These are phyloP conservation scores for Lepisosteus oculatus DNA, from an alignment of 2,113 vertebrate genomes.

Conservation along the genomic window DNA sequence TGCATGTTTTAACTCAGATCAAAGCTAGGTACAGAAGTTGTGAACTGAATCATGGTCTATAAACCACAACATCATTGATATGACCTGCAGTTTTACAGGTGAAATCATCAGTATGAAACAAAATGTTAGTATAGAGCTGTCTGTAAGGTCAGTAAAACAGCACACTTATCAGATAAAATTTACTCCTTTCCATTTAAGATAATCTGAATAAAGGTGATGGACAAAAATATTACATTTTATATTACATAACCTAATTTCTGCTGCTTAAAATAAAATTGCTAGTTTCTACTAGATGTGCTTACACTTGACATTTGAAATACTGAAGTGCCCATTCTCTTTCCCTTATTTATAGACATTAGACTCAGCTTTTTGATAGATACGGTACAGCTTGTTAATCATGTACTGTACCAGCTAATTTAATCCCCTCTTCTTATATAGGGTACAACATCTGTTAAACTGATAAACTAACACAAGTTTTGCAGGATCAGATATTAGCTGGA, in stretches of 20 bases:
- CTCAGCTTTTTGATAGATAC: constrained; percentile 10
- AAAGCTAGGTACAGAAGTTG: no score
- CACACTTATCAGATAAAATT: no score
- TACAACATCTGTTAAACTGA: constrained; percentile 14
- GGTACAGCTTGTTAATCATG: neutral
- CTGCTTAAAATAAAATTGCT: neutral
- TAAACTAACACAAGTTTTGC: constrained; percentile 13
- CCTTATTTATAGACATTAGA: constrained; percentile 3
- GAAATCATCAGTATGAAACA: no score
- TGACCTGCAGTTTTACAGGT: no score
- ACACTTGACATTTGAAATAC: constrained; percentile 16
- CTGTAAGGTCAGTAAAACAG: no score
- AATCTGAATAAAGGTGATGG: no score
- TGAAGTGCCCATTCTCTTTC: constrained; percentile 11
- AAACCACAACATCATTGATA: no score
- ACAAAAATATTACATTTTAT: no score
- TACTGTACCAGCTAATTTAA: neutral
- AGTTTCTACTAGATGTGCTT: neutral
- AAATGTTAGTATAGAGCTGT: no score
- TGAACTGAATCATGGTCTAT: no score
- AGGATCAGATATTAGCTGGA: neutral
- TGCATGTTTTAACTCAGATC: no score
- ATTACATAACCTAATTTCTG: neutral
- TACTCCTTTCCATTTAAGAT: no score
- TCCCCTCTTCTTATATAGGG: constrained; percentile 2